Evolutionary conservation across 2,888 invertebrate genomes (phyloP), one percentile per base, ranked within the genome.

Genomic region (Lutraria lutraria): DNA sequence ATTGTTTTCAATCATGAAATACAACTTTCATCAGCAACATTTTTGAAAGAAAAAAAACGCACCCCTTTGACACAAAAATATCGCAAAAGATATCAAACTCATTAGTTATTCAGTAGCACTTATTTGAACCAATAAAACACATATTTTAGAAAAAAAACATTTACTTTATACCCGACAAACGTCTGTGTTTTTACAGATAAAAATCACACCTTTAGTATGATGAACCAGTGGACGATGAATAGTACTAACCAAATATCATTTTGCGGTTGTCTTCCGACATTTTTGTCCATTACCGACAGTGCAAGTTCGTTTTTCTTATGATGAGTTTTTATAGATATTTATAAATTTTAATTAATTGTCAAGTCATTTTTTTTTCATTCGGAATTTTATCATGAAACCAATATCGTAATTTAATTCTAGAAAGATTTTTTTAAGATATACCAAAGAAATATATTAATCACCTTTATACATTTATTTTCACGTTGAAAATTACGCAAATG

Each of bases 161-260:
- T 76, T 34, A 34, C 76, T 34, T 12, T 34, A 76, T 76, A 76
- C 34, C 76, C 76, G 76, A 76, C 76, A 76, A 76, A n/a, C 29
- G 76, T 31, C 76, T 76, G 76, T 76, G 76, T 76, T 76, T 72
- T 34, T 68, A 31, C 34, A 31, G 76, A 76, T 76, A 76, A 76
- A 76, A 31, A 34, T 31, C 31, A 31, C 34, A 10, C 15, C 13
- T 76, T 76, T 76, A 0, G 76, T 76, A 34, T 15, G 76, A 76
- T 76, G 31, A 76, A 76, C 31, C 19, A 76, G 13, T 76, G 34
- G 29, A 25, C 34, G 25, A 16, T 76, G 31, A 76, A 31, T 76
- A 76, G 34, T 34, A 76, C 76, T 6, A 76, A 15, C 29, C 76
- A 76, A 76, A 76, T 34, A 31, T 76, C 19, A 34, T 34, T 76